Evolutionary conservation across 2,113 vertebrate species (phyloP).

Genomic region (Psettodes erumei): DNA sequence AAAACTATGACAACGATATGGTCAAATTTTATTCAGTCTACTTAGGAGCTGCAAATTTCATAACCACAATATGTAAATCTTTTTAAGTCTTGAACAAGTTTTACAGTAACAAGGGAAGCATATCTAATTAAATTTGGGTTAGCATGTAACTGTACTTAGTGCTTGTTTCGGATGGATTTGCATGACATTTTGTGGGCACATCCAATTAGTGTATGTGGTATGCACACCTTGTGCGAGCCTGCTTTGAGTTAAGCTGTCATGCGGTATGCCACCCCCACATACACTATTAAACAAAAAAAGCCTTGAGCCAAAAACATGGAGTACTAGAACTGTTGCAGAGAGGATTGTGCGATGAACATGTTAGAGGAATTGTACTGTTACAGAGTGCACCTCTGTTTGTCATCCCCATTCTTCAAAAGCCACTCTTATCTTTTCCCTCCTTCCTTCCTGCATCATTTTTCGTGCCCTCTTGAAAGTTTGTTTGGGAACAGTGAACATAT

Average conservation of each 20-base stretch:
- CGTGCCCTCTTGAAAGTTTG: constrained; percentile 15
- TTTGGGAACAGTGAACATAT: constrained; percentile 20
- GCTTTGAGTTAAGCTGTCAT: constrained; percentile 65
- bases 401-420: constrained; percentile 42
- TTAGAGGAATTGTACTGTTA: constrained; percentile 45
- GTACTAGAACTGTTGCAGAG: constrained; percentile 17
- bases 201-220: constrained; percentile 61
- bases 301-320: constrained; percentile 57
- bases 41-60: not conserved
- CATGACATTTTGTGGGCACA: constrained; percentile 57
- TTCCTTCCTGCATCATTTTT: not conserved
- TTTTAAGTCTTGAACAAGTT: constrained; percentile 34
- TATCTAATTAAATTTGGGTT: constrained; percentile 60
- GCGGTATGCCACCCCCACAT: constrained; percentile 57
- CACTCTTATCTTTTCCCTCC: constrained; percentile 26
- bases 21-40: not conserved
- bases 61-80: not conserved
- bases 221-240: constrained; percentile 57
- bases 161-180: constrained; percentile 55
- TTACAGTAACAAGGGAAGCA: constrained; percentile 26
- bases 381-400: constrained; percentile 25
- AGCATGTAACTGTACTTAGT: constrained; percentile 24
- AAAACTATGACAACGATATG: not conserved
- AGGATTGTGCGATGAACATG: constrained; percentile 54
- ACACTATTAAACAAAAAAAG: constrained; percentile 63